Evolutionary conservation across 2,797 vertebrate genomes (phyloP), one percentile per base, ranked within the genome.

Genomic region (Sebastes nivosus): DNA sequence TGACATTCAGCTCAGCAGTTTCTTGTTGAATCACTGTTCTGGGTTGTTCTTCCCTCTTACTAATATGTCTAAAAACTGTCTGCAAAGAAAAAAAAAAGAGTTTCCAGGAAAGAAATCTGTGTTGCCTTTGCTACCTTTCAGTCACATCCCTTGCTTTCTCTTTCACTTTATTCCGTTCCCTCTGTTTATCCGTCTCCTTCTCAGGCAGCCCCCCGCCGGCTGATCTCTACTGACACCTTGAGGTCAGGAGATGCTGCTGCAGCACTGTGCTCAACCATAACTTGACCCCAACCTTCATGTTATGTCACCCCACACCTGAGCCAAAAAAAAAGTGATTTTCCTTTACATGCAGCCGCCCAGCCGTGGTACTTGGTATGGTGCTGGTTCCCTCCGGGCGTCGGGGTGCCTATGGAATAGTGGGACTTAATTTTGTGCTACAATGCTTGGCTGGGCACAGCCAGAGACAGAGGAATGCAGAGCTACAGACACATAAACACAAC

Each of bases 191-290:
- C n/a, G 8, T 60, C 67, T 71, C 20, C 38, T 5, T 30, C 25
- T 24, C 27, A 1, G 13, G 42, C 60, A 16, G 76, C 79, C 75
- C 64, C 38, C 59, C 57, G 52, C 77, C 75, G 81, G 92, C 85
- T 96, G 93, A 95, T 89, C 92, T 94, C 86, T 92, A 94, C 93
- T 95, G 87, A 91, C 95, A 95, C 94, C 95, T 90, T 83, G 90
- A 93, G 95, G 93, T 86, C 84, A 79, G 77, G 61, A 80, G 7
- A 74, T 14, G 86, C 58, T 54, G 75, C 89, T 94, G 91, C 93
- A 92, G 65, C 5, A 2, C 67, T 32, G 10, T 57, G 13, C 25
- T 80, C 42, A 67, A 71, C 60, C 12, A 46, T 12, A 72, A 72
- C 66, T 80, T 90, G 87, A 90, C 89, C 87, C 72, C 78, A 54